A percentile compares a stretch with the other conserved stretches of the same genome.
phyloP scores from a whole-genome alignment of 2,797 vertebrate genomes.

The Lagocephalus sceleratus region DNA sequence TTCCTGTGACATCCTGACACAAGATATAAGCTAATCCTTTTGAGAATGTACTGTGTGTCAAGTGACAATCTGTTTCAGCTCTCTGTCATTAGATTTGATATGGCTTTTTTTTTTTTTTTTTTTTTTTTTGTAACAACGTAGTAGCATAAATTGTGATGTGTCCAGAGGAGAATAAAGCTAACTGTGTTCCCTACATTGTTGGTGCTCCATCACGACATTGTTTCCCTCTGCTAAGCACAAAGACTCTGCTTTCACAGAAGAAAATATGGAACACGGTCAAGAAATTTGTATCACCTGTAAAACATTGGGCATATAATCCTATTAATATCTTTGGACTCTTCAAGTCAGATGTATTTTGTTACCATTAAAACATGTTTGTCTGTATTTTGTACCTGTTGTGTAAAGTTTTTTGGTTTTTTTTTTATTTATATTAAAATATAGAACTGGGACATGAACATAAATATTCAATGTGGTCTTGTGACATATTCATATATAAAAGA shows the following conservation, averaged over 20 bases:
- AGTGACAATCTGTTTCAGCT: slow-evolving; percentile 68
- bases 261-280: slow-evolving; percentile 46
- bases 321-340: slow-evolving; percentile 55
- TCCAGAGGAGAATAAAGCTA: slow-evolving; percentile 64
- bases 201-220: slow-evolving; percentile 38
- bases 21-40: slow-evolving; percentile 73
- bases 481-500: background rate
- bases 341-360: slow-evolving; percentile 67
- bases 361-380: slow-evolving; percentile 73
- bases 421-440: background rate
- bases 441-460: background rate
- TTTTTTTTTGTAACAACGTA: slow-evolving; percentile 67
- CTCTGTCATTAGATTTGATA: slow-evolving; percentile 61
- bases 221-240: slow-evolving; percentile 53
- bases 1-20: slow-evolving; percentile 59
- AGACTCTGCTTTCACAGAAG: slow-evolving; percentile 36
- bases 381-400: slow-evolving; percentile 58
- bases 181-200: slow-evolving; percentile 52
- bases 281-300: slow-evolving; percentile 56
- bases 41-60: slow-evolving; percentile 76
- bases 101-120: too few species aligned
- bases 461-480: background rate
- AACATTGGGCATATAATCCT: slow-evolving; percentile 51
- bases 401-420: slow-evolving; percentile 32
- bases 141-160: slow-evolving; percentile 59